phyloP scores from a whole-genome alignment of 1,140 invertebrate species.

The Stegodyphus mimosarum region DNA sequence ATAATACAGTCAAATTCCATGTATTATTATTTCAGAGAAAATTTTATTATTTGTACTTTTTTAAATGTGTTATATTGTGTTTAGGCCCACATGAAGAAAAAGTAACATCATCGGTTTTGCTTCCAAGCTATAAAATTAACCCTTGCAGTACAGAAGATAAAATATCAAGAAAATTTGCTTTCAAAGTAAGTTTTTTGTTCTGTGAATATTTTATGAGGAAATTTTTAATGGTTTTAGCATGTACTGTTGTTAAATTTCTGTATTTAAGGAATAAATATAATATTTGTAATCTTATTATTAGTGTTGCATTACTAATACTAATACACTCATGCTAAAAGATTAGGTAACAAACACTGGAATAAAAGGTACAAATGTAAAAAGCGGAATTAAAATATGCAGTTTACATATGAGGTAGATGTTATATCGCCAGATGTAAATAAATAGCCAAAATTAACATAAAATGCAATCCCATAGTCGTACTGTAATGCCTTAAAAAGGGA shows the following conservation, averaged over 20 bases:
- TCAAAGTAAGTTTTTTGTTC: conserved; percentile 73
- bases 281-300: neutral
- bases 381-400: no score
- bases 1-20: no score
- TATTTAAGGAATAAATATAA: neutral
- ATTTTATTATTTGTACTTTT: conserved; percentile 54
- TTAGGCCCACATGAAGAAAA: conserved; percentile 89
- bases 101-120: conserved; percentile 85
- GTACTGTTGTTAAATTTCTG: neutral
- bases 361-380: no score
- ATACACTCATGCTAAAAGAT: no score
- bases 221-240: neutral
- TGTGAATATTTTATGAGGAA: neutral
- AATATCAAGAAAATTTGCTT: conserved; percentile 86
- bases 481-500: no score
- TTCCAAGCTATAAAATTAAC: conserved; percentile 77
- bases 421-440: no score
- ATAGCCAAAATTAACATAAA: no score
- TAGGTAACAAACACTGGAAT: no score
- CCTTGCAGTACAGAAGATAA: conserved; percentile 85
- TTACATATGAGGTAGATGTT: no score
- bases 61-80: conserved; percentile 61
- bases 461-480: no score
- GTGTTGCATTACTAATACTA: no score
- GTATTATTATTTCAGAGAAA: no score